Base-by-base conservation (phyloP, 2,888 invertebrate species). In the Himalopsyche tibetana region DNA sequence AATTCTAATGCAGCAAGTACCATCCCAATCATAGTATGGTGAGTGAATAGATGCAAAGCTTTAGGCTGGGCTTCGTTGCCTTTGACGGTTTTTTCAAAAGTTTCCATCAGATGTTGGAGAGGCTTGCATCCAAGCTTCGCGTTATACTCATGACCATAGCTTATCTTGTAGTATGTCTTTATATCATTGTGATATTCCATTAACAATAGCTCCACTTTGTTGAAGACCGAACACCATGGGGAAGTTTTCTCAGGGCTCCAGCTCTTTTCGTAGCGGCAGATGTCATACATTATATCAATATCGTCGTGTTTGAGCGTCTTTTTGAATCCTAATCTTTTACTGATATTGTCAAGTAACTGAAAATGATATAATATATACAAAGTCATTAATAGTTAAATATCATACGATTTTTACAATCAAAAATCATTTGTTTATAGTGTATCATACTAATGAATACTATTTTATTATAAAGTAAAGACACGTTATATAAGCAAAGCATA, bases 171-270 rank as follows among this genome's bases (percentile, higher is more conserved):
- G 90, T 95, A 97, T 90, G 96, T 95, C 87, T 94, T 93, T 55
- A 97, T 90, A 90, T 97, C 97, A 89, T 96, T 96, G 15, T 93
- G 93, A 90, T 96, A 97, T 91, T 97, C 97, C 89, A 97, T 88
- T 0, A 96, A 91, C 81, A 94, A 91, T 6, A 97, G 92, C 88
- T 97, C 96, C 0, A 94, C 92, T 82, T 94, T 93, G 63, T 94
- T 94, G 90, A 97, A 97, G 88, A 92, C 93, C 0, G 95, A 93
- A 90, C 97, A 97, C 97, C 97, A 97, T 0, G 96, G 93, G 1
- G 96, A 96, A 90, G 92, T 89, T 90, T 92, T 89, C 90, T 92
- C 90, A 82, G 95, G 92, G 83, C 93, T 92, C 95, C 95, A 96
- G 3, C 96, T 95, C 89, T 96, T 96, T 89, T 96, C 95, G 90